A percentile compares a stretch with the other conserved stretches of the same genome.
These are phyloP conservation scores for Porphyrio hochstetteri DNA, from an alignment of 2,113 vertebrate genomes.

Conservation along the genomic window DNA sequence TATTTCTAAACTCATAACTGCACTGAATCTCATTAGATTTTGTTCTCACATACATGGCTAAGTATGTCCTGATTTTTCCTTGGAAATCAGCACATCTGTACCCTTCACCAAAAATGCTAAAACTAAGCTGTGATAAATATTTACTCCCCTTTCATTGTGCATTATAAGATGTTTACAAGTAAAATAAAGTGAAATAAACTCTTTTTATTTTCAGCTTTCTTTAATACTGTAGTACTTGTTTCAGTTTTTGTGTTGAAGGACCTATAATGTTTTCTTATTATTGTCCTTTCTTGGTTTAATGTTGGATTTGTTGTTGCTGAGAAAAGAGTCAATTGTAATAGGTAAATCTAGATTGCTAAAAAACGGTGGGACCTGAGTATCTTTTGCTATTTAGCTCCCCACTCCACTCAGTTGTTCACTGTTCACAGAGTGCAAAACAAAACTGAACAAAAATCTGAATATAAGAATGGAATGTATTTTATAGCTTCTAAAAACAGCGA, in stretches of 20 bases:
- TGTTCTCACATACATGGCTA: conserved; percentile 36
- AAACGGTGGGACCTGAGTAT: conserved; percentile 41
- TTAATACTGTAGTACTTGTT: conserved; percentile 32
- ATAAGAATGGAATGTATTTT: not conserved
- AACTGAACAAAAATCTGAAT: conserved; percentile 18
- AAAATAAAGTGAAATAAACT: conserved; percentile 65
- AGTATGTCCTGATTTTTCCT: conserved; percentile 53
- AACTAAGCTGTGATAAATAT: conserved; percentile 71
- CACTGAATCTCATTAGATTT: conserved; percentile 49
- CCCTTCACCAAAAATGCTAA: conserved; percentile 63
- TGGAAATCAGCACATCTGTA: conserved; percentile 66
- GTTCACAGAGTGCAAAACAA: conserved; percentile 59
- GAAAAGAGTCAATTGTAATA: conserved; percentile 63
- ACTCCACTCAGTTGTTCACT: conserved; percentile 64
- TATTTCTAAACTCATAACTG: conserved; percentile 49
- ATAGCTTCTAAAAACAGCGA: not conserved
- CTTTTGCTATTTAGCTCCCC: conserved; percentile 46
- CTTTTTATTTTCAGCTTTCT: conserved; percentile 54
- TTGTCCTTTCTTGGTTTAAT: conserved; percentile 61
- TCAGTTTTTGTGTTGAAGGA: conserved; percentile 54
- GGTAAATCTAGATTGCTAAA: conserved; percentile 58
- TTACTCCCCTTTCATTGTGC: conserved; percentile 66
- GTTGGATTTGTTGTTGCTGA: conserved; percentile 61
- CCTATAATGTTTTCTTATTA: conserved; percentile 53
- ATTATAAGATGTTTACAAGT: conserved; percentile 76